A percentile compares a stretch with the other conserved stretches of the same genome.
Evolutionary conservation across 1,140 invertebrate genomes (phyloP).

Genomic region (Rhagoletis pomonella): DNA sequence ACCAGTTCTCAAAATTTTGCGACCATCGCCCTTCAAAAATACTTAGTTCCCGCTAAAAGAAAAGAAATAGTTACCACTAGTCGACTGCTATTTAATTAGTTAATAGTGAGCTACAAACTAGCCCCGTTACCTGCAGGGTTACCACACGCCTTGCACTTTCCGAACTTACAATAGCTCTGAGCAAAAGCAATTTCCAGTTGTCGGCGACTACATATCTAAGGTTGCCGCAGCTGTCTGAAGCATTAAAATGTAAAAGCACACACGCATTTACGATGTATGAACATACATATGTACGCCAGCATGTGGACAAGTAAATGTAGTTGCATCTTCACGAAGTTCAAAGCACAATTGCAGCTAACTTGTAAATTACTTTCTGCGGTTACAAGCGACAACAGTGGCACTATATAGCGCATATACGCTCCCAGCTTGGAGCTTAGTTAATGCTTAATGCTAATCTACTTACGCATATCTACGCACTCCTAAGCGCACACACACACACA

Average conservation of each 20-base stretch:
- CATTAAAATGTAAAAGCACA: background rate
- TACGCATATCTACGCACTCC: background rate
- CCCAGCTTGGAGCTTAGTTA: background rate
- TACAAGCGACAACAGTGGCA: background rate
- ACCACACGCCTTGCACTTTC: background rate
- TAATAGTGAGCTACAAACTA: too few relatives aligned
- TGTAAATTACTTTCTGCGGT: conserved; percentile 29
- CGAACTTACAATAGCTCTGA: too few relatives aligned
- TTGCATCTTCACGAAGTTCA: background rate
- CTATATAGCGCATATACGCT: too few relatives aligned
- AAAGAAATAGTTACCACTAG: too few relatives aligned
- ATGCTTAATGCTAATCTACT: too few relatives aligned
- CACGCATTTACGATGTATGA: background rate
- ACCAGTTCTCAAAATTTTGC: too few relatives aligned
- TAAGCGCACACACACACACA: background rate
- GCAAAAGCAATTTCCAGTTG: too few relatives aligned
- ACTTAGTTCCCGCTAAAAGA: too few relatives aligned
- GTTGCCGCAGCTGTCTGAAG: conserved; percentile 19
- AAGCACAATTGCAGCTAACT: background rate
- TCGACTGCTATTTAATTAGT: too few relatives aligned
- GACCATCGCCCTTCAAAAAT: too few relatives aligned
- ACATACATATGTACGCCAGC: background rate
- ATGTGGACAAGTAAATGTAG: background rate
- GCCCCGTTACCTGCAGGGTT: too few relatives aligned
- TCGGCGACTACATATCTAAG: background rate